phyloP scores from a whole-genome alignment of 2,888 invertebrate species.

The Andrena praecox region DNA sequence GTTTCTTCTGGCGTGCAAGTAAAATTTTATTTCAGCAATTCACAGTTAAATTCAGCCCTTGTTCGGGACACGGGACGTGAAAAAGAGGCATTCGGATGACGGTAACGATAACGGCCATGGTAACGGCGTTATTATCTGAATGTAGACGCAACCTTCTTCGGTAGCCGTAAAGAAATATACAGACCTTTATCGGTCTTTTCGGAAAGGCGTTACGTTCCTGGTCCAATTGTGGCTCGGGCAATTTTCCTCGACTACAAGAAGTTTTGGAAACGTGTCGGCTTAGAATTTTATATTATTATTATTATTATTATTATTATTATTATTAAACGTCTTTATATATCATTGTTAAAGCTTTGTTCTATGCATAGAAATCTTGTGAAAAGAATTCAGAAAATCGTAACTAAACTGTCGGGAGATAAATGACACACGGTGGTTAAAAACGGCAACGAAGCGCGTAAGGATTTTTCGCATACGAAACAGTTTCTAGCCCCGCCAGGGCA shows the following conservation, averaged over 20 bases:
- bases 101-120: constrained; percentile 43
- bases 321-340: too few species aligned
- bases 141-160: constrained; percentile 33
- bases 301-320: too few species aligned
- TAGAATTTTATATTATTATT: background rate
- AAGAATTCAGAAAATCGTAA: background rate
- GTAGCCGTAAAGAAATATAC: constrained; percentile 29
- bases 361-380: background rate
- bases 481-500: background rate
- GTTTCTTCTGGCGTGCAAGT: constrained; percentile 4
- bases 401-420: constrained; percentile 1
- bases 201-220: background rate
- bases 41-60: constrained; percentile 35
- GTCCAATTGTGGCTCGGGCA: background rate
- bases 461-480: constrained; percentile 3
- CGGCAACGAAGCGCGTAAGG: background rate
- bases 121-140: constrained; percentile 54
- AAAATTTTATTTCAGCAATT: constrained; percentile 48
- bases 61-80: background rate
- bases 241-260: background rate
- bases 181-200: constrained; percentile 32
- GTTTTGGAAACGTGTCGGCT: too few species aligned
- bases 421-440: background rate
- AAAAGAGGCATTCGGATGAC: constrained; percentile 1
- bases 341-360: background rate